A percentile compares a stretch with the other conserved stretches of the same genome.
Conservation (phyloP, 2,888 invertebrate genomes). For the Hirtodrosophila alboralis region DNA sequence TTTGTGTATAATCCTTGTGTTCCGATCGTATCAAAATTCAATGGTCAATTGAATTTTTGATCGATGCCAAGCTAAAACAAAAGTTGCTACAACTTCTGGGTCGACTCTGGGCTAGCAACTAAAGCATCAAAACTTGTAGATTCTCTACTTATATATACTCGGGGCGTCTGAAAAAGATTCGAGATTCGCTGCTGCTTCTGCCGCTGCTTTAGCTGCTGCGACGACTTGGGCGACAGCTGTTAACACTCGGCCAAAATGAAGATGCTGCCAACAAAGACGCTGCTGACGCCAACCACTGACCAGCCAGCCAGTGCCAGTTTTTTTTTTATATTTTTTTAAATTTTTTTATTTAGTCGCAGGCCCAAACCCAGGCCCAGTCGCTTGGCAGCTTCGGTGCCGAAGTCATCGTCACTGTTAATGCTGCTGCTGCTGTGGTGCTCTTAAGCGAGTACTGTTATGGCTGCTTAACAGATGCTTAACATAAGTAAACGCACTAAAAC, state of each 20-base stretch:
- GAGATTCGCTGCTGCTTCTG: slow-evolving; percentile 11
- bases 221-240: slow-evolving; percentile 82
- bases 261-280: slow-evolving; percentile 53
- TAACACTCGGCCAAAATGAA: slow-evolving; percentile 76
- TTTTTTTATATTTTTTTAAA: too few relatives aligned
- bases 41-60: slow-evolving; percentile 82
- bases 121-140: slow-evolving; percentile 83
- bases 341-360: too few relatives aligned
- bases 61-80: slow-evolving; percentile 77
- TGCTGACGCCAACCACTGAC: slow-evolving; percentile 51
- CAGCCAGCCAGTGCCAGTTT: slow-evolving; percentile 63
- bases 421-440: slow-evolving; percentile 37
- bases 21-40: slow-evolving; percentile 83
- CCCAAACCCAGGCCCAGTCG: slow-evolving; percentile 29
- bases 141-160: slow-evolving; percentile 84
- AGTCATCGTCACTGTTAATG: slow-evolving; percentile 19
- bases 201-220: slow-evolving; percentile 14
- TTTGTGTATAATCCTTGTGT: slow-evolving; percentile 62
- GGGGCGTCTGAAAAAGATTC: slow-evolving; percentile 50
- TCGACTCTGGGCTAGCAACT: slow-evolving; percentile 84
- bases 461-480: slow-evolving; percentile 65
- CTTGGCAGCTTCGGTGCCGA: slow-evolving; percentile 32
- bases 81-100: slow-evolving; percentile 82
- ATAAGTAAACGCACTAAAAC: slow-evolving; percentile 54
- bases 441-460: slow-evolving; percentile 42